These are phyloP conservation scores for Luidia sarsii DNA, from an alignment of 53 echinoderm and acorn worm genomes.

Conservation along the genomic window DNA sequence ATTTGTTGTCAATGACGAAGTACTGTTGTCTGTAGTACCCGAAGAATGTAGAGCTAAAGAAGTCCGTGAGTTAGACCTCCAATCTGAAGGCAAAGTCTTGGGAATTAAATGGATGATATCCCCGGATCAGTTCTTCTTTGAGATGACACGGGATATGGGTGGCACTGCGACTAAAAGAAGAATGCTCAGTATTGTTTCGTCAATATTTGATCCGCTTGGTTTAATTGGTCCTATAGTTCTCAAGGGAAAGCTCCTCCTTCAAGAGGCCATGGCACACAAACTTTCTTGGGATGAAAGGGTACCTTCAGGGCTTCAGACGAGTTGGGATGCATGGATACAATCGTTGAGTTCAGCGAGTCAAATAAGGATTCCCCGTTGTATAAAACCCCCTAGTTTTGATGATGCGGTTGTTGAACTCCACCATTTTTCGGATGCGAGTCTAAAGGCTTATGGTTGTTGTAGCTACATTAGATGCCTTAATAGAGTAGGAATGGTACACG, in stretches of 20 bases:
- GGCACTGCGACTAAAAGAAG: slow-evolving; percentile 53
- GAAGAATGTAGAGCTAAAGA: slow-evolving; percentile 5
- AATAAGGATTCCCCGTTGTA: slow-evolving; percentile 44
- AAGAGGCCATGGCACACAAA: slow-evolving; percentile 28
- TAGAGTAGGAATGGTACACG: slow-evolving; percentile 15
- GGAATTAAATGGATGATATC: slow-evolving; percentile 44
- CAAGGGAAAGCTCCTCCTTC: slow-evolving; percentile 54
- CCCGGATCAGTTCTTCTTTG: slow-evolving; percentile 37
- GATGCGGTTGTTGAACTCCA: slow-evolving; percentile 22
- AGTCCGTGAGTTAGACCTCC: slow-evolving; percentile 3
- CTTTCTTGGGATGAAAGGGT: slow-evolving; percentile 41
- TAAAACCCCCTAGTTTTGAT: slow-evolving; percentile 49
- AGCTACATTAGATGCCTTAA: slow-evolving; percentile 52
- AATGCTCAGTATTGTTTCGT: slow-evolving; percentile 52
- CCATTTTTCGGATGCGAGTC: slow-evolving; percentile 62
- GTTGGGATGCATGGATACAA: slow-evolving; percentile 31
- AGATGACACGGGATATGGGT: slow-evolving; percentile 7
- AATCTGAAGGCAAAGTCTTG: slow-evolving; percentile 4
- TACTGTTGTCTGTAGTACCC: slow-evolving; percentile 20
- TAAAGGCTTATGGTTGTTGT: slow-evolving; percentile 55
- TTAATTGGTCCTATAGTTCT: slow-evolving; percentile 61
- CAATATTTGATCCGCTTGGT: slow-evolving; percentile 73
- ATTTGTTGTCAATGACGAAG: slow-evolving; percentile 33
- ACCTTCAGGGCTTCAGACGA: neutral
- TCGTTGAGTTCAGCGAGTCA: neutral